Evolutionary conservation across 2,113 vertebrate genomes (phyloP), one percentile per base, ranked within the genome.

Genomic region (Bombycilla garrulus): DNA sequence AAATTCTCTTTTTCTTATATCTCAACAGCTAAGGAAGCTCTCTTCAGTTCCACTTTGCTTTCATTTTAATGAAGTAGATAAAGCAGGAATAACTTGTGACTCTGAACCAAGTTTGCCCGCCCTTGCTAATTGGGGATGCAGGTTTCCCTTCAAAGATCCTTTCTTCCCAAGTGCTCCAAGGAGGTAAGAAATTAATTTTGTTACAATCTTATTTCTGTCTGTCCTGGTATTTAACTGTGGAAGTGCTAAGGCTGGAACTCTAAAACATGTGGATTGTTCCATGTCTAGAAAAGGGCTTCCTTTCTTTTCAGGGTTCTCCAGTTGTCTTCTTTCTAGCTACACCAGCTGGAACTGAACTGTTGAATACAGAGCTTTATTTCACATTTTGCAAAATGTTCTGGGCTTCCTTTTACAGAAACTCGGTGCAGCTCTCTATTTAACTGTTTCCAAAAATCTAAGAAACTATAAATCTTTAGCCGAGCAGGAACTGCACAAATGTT

Each of bases 151-250:
- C 66, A 42, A 69, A 48, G 20, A 71, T 47, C 26, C 50, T 87
- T 36, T 33, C 14, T 64, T 81, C 36, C 24, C 11, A 54, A 29
- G 35, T 20, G 22, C 19, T 83, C 35, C 38, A 51, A 71, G 17
- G 31, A 95, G 81, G 91, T 97, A 95, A 95, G 95, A 60, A 31
- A 60, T 42, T 23, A 18, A 24, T 74, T 81, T 56, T 78, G 29
- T 35, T 80, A 6, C 18, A 19, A 1, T 24, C 9, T 70, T 73
- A 25, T 9, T 38, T 23, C 14, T 50, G 6, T 61, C 74, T 74
- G 4, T 53, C 38, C 35, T 42, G 22, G 21, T n/a, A 18, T 38
- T 62, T 56, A 58, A 15, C 31, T 69, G 24, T 9, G 29, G 36
- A 47, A 67, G 19, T 72, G 15, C 53, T 8, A 24, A 24, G 7